Percentiles rank a stretch among this genome's conserved stretches.
Evolutionary conservation across 2,113 vertebrate species (phyloP).

Genomic region (Microcebus griseorufus): DNA sequence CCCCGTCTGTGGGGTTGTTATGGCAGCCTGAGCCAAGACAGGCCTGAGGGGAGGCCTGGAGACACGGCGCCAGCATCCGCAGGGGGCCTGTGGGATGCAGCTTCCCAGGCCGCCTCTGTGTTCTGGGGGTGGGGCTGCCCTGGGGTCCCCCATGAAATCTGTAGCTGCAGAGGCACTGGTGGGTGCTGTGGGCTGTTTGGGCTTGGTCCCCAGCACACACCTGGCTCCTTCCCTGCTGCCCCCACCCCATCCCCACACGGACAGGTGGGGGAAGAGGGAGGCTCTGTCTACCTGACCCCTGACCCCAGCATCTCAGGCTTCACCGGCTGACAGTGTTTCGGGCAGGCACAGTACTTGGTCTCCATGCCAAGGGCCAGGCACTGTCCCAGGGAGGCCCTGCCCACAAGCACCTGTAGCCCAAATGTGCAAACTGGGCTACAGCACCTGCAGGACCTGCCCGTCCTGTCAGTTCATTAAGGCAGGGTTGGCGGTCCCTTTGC

Average conservation of each 20-base stretch:
- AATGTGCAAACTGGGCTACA: not conserved
- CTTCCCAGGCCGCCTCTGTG: not conserved
- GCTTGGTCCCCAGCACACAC: too few species aligned
- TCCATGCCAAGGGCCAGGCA: not conserved
- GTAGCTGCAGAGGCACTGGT: not conserved
- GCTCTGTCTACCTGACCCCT: not conserved
- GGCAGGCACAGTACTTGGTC: not conserved
- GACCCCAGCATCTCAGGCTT: not conserved
- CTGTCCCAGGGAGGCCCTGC: not conserved
- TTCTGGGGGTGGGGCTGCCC: not conserved
- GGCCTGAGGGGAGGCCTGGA: not conserved
- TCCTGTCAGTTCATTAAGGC: too few species aligned
- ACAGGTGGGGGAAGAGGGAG: too few species aligned
- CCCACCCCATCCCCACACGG: too few species aligned
- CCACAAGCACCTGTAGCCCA: too few species aligned
- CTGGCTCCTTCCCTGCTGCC: too few species aligned
- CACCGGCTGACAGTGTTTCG: too few species aligned
- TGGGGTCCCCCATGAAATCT: not conserved
- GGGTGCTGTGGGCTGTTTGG: too few species aligned
- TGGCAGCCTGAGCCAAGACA: not conserved
- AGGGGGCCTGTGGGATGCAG: not conserved
- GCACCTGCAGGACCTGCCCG: too few species aligned
- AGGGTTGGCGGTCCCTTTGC: too few species aligned
- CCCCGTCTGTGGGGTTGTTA: not conserved
- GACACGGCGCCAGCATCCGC: fast-evolving